phyloP scores from a whole-genome alignment of 2,113 vertebrate genomes.

The Chaetodon auriga region DNA sequence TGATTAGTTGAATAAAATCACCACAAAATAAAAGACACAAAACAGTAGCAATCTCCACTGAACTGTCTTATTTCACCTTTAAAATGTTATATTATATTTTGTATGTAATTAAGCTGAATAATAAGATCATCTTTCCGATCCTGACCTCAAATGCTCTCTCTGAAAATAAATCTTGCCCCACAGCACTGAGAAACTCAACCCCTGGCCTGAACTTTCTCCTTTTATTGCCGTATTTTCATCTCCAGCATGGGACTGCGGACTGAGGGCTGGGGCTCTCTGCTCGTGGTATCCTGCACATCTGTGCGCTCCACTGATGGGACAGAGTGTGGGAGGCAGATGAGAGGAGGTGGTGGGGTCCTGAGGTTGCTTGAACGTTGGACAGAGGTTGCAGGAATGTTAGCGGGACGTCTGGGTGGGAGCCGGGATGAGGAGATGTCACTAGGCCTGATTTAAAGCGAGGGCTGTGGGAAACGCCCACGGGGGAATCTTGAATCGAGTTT shows the following conservation, averaged over 20 bases:
- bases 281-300: constrained; percentile 71
- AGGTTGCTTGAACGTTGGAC: constrained; percentile 66
- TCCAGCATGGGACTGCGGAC: constrained; percentile 58
- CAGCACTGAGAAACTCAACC: constrained; percentile 42
- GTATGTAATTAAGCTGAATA: constrained; percentile 8
- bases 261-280: constrained; percentile 60
- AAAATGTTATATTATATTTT: background rate
- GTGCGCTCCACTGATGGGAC: constrained; percentile 53
- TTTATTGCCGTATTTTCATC: constrained; percentile 50
- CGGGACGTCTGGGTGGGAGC: constrained; percentile 67
- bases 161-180: constrained; percentile 46
- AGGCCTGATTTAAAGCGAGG: constrained; percentile 76
- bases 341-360: constrained; percentile 52
- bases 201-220: constrained; percentile 39
- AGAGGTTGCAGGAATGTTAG: constrained; percentile 70
- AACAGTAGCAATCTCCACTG: too few relatives aligned
- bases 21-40: background rate
- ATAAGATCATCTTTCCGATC: background rate
- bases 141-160: constrained; percentile 44
- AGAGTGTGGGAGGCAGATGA: constrained; percentile 54
- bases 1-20: background rate
- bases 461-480: constrained; percentile 79
- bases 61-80: too few relatives aligned
- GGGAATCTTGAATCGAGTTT: constrained; percentile 65
- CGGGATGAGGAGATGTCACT: constrained; percentile 72